phyloP scores from a whole-genome alignment of 2,888 invertebrate genomes.

The Tricholauxania praeusta region DNA sequence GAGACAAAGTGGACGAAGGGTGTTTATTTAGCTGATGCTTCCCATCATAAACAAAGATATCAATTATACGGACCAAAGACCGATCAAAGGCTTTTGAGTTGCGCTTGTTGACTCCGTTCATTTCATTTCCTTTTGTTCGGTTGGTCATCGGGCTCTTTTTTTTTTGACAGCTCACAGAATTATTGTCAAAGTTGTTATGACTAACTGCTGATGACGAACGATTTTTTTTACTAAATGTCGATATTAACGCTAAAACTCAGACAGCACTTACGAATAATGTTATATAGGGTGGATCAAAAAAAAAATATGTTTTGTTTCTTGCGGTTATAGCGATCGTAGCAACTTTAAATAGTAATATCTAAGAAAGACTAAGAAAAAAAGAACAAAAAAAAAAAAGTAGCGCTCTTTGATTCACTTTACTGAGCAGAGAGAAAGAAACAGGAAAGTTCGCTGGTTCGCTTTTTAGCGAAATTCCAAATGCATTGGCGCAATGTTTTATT shows the following conservation, averaged over 20 bases:
- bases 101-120: not conserved
- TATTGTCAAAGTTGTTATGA: slow-evolving; percentile 32
- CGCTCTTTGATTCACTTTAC: no score
- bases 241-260: slow-evolving; percentile 7
- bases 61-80: slow-evolving; percentile 32
- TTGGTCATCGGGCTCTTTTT: not conserved
- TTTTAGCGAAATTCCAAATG: no score
- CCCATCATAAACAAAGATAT: slow-evolving; percentile 33
- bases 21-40: slow-evolving; percentile 1
- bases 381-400: no score
- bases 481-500: no score
- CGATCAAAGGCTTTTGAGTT: not conserved
- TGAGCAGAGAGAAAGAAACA: no score
- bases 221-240: not conserved
- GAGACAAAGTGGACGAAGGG: not conserved
- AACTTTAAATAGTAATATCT: not conserved
- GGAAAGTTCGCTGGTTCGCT: no score
- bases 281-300: no score
- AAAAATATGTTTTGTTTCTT: no score
- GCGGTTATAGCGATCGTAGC: slow-evolving; percentile 2
- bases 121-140: not conserved
- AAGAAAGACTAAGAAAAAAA: no score
- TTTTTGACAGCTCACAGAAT: slow-evolving; percentile 1
- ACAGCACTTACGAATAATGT: not conserved
- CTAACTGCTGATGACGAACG: slow-evolving; percentile 24